phyloP scores from a whole-genome alignment of 2,797 vertebrate species.

The Phataginus tricuspis region DNA sequence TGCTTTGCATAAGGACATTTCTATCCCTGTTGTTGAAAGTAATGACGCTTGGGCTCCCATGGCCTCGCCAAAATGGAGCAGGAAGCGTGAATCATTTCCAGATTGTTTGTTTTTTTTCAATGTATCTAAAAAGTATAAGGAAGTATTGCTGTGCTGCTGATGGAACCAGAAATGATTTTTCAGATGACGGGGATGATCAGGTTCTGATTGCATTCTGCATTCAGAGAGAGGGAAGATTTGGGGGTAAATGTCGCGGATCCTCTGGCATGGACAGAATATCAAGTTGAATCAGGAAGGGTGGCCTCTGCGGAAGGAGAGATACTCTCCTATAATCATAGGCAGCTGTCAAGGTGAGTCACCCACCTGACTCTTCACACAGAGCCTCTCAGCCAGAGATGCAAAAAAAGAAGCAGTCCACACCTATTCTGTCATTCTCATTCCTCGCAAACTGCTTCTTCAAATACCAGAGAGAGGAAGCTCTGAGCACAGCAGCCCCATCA shows the following conservation, averaged over 20 bases:
- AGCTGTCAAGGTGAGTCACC: neutral
- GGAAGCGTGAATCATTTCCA: neutral
- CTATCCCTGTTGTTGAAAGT: neutral
- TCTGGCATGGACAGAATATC: neutral
- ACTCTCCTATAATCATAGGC: fast-evolving
- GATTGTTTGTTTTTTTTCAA: neutral
- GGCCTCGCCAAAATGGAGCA: fast-evolving
- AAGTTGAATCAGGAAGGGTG: neutral
- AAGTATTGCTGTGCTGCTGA: neutral
- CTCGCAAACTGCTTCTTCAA: neutral
- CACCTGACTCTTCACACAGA: fast-evolving
- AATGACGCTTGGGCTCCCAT: fast-evolving
- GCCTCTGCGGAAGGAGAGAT: neutral
- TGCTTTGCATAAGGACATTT: neutral
- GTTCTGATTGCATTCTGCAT: neutral
- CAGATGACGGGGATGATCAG: neutral
- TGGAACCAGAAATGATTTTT: neutral
- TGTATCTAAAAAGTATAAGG: neutral
- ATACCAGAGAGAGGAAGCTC: neutral
- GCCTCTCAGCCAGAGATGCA: neutral
- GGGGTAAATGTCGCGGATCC: neutral
- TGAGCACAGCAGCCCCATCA: too few species aligned
- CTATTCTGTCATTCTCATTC: neutral
- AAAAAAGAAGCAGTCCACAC: neutral
- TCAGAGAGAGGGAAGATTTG: neutral